phyloP scores from a whole-genome alignment of 2,888 invertebrate species.

The Caenorhabditis sp. region DNA sequence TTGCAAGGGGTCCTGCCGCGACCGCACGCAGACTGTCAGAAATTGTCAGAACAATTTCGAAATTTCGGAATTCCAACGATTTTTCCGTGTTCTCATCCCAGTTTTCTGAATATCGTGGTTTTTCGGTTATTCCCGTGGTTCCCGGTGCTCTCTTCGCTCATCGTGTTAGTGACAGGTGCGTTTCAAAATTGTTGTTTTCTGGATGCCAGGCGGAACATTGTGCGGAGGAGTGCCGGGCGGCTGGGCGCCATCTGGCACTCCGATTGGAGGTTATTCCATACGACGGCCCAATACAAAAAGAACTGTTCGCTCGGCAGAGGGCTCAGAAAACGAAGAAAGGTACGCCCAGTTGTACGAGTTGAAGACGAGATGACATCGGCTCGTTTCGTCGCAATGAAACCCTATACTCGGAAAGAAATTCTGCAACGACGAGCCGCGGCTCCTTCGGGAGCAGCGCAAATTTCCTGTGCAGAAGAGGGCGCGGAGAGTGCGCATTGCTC shows the following conservation, averaged over 20 bases:
- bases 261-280: conserved; percentile 13
- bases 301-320: neutral
- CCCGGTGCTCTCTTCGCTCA: neutral
- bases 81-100: neutral
- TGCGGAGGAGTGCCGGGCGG: conserved; percentile 21
- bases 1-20: too few relatives aligned
- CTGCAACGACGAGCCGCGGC: neutral
- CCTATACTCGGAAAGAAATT: conserved; percentile 20
- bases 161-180: conserved; percentile 10
- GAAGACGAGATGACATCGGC: neutral
- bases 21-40: neutral
- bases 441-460: conserved; percentile 24
- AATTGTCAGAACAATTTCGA: neutral
- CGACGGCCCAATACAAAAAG: too few relatives aligned
- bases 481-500: neutral
- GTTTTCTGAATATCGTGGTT: neutral
- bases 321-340: neutral
- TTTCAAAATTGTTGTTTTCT: conserved; percentile 14
- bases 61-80: neutral
- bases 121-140: neutral
- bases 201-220: conserved; percentile 8
- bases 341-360: neutral
- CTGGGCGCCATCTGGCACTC: conserved; percentile 24
- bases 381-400: conserved; percentile 8
- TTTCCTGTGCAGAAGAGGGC: neutral